These are phyloP conservation scores for Naja naja DNA, from an alignment of 2,113 vertebrate genomes.

Conservation along the genomic window DNA sequence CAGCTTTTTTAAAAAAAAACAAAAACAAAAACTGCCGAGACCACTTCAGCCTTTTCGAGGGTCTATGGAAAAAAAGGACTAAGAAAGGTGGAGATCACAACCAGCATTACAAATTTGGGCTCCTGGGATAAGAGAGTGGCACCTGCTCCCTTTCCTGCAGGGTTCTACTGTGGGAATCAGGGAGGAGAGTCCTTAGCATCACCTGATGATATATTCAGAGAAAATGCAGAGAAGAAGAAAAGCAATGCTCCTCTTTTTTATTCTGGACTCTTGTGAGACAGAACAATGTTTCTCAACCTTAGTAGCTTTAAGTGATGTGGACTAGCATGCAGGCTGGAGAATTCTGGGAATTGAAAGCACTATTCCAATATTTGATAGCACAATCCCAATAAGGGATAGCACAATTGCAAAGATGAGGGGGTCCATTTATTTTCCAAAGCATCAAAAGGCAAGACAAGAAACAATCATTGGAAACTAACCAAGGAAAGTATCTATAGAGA, in stretches of 20 bases:
- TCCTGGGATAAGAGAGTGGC: too few species aligned
- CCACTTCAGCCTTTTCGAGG: not conserved
- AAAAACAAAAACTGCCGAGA: not conserved
- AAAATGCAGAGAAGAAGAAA: not conserved
- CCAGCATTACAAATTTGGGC: not conserved
- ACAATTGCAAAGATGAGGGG: not conserved
- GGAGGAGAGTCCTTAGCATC: not conserved
- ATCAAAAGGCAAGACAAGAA: too few species aligned
- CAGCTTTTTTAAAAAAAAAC: not conserved
- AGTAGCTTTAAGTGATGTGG: too few species aligned
- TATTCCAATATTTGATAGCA: not conserved
- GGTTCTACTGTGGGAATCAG: not conserved
- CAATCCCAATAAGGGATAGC: not conserved
- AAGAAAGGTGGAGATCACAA: not conserved
- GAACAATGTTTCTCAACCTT: not conserved
- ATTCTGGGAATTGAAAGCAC: not conserved
- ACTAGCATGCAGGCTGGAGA: not conserved
- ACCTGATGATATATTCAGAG: too few species aligned
- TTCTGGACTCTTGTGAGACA: not conserved
- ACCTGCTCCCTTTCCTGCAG: not conserved
- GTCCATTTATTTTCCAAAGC: too few species aligned
- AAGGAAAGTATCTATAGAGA: too few species aligned
- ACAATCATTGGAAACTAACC: too few species aligned
- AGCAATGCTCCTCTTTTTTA: not conserved
- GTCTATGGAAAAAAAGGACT: not conserved